Conservation (phyloP, 2,888 invertebrate genomes). For the Tetranychus piercei region DNA sequence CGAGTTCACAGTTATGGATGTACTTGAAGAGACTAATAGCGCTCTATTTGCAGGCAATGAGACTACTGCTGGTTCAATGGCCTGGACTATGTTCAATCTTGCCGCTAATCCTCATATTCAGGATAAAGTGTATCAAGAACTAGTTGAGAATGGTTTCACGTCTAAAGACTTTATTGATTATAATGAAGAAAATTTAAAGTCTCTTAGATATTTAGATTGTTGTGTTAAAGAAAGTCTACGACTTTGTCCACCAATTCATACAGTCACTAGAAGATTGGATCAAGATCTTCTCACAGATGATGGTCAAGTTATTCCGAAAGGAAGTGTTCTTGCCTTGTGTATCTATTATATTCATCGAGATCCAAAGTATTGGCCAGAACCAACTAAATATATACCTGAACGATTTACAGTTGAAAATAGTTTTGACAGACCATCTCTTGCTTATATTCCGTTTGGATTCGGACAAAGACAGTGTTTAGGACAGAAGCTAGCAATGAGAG, state of each 20-base stretch:
- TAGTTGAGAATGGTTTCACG: too few species aligned
- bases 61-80: not conserved
- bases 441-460: not conserved
- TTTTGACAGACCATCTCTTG: not conserved
- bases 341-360: slow-evolving; percentile 9
- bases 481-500: not conserved
- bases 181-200: not conserved
- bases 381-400: not conserved
- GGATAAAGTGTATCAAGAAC: not conserved
- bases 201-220: not conserved
- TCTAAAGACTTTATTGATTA: not conserved
- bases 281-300: too few species aligned
- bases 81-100: not conserved
- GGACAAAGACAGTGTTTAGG: slow-evolving; percentile 2
- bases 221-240: slow-evolving; percentile 4
- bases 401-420: not conserved
- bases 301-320: too few species aligned
- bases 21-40: not conserved
- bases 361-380: slow-evolving; percentile 10
- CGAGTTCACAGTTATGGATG: not conserved
- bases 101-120: not conserved
- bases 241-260: slow-evolving; percentile 7
- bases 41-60: not conserved
- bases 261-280: too few species aligned
- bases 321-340: not conserved